Evolutionary conservation across 2,888 invertebrate species (phyloP).

Genomic region (Candidula unifasciata): DNA sequence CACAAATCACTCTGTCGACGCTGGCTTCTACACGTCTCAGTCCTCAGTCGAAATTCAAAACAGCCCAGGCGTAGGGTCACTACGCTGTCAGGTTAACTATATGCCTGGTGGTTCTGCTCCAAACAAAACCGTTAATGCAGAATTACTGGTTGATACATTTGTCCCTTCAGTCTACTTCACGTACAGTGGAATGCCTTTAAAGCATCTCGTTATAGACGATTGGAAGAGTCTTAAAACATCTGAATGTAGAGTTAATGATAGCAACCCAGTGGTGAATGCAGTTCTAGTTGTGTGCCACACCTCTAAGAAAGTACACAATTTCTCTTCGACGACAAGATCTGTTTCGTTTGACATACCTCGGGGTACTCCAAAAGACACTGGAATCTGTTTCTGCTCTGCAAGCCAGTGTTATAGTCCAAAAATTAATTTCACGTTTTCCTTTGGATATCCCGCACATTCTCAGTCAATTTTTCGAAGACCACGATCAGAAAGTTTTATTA

Average conservation of each 20-base stretch:
- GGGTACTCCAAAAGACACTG: background rate
- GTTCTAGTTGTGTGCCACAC: background rate
- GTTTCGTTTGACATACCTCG: background rate
- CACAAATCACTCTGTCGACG: background rate
- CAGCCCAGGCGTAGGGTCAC: background rate
- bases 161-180: background rate
- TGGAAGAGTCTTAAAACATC: background rate
- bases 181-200: background rate
- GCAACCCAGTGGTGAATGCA: background rate
- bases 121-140: background rate
- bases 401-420: background rate
- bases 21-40: background rate
- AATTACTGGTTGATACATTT: too few species aligned
- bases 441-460: too few species aligned
- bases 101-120: background rate
- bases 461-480: too few species aligned
- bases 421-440: background rate
- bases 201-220: background rate
- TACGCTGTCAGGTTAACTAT: background rate
- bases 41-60: background rate
- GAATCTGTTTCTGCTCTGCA: background rate
- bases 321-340: background rate
- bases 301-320: too few species aligned
- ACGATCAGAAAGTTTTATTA: background rate
- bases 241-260: background rate